Conservation (phyloP, 2,888 invertebrate genomes). For the Drosophila eohydei region DNA sequence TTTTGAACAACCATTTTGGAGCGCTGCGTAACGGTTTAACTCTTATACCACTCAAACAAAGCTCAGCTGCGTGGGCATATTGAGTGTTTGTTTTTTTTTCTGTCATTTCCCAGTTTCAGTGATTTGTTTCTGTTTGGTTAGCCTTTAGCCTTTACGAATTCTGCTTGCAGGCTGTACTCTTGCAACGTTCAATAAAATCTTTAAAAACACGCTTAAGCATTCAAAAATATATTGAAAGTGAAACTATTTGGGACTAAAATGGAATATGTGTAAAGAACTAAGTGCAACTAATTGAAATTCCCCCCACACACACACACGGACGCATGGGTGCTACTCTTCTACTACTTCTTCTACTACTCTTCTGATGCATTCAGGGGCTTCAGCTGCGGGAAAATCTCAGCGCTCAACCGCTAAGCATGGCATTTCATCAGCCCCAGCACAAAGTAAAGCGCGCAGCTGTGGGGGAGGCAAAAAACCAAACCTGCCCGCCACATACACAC, state of each 20-base stretch:
- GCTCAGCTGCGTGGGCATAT: constrained; percentile 21
- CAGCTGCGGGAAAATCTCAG: constrained; percentile 62
- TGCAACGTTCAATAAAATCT: neutral
- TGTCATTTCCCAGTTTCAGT: neutral
- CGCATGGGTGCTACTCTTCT: neutral
- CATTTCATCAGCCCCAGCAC: constrained; percentile 70
- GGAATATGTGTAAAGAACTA: constrained; percentile 48
- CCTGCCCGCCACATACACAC: neutral
- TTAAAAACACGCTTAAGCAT: neutral
- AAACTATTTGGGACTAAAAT: constrained; percentile 27
- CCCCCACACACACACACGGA: constrained; percentile 27
- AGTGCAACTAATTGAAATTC: constrained; percentile 57
- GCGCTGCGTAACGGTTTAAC: constrained; percentile 58
- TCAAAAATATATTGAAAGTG: neutral
- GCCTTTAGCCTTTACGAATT: constrained; percentile 3
- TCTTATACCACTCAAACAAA: constrained; percentile 72
- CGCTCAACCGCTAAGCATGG: constrained; percentile 76
- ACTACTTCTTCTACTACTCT: too few relatives aligned
- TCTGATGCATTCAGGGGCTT: constrained; percentile 43
- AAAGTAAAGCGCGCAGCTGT: constrained; percentile 34
- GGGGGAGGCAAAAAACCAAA: constrained; percentile 20
- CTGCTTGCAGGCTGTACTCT: neutral
- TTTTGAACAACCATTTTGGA: constrained; percentile 27
- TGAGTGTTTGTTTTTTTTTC: constrained; percentile 5
- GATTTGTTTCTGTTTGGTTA: neutral